Evolutionary conservation across 2,797 vertebrate species (phyloP), one percentile per base, ranked within the genome.

Genomic region (Capromys pilorides): DNA sequence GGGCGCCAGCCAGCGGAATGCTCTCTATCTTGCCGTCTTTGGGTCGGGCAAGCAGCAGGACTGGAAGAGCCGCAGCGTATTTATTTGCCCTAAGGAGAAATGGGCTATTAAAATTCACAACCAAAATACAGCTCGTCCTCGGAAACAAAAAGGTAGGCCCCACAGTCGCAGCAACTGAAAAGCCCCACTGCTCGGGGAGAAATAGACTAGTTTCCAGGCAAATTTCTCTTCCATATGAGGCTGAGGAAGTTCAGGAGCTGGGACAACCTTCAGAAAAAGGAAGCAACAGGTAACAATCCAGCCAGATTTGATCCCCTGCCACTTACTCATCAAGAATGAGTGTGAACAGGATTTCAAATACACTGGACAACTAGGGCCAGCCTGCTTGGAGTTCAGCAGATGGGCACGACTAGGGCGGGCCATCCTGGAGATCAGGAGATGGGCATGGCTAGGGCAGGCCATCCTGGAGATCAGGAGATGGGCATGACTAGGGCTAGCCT

Each of bases 41-140:
- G 0, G 97, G 98, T 12, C 98, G 98, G 92, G 98, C 98, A 36
- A 99, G 97, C 94, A 99, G 95, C 51, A 99, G 94, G 2, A 98
- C 98, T 45, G 99, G 99, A 26, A 98, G 98, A 41, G 97, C 96
- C 67, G 98, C 97, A 0, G 93, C 62, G 6, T 98, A 98, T 88
- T 98, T 98, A 36, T 57, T 97, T 88, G 99, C 98, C 97, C 99
- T 99, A 21, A 94, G 93, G 80, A 98, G 49, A 98, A 89, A 96
- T 7, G 28, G 1, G 79, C 26, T 79, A 95, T 93, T 93, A 94
- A 94, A 86, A 90, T 49, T 94, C 45, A 84, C 51, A 93, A 94
- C 36, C 14, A 90, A 91, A 87, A 86, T 67, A 90, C 0, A 90
- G 21, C 45, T 86, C 81, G 79, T 86, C 49, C 94, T 88, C 78